Conservation (phyloP, 2,797 vertebrate species). For the Phylloscopus collybita region DNA sequence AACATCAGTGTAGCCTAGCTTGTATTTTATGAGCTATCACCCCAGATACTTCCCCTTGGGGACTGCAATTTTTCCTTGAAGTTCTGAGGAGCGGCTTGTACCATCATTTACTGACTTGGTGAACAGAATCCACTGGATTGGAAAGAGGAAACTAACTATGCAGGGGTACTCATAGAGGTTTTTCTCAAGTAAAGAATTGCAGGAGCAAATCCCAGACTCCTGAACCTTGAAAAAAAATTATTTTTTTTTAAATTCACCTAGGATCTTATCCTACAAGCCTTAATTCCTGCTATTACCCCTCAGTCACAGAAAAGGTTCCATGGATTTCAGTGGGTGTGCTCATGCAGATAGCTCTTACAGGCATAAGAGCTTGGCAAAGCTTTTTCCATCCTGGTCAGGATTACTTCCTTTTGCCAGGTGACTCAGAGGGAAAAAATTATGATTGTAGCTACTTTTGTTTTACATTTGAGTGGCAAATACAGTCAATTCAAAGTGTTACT, state of each 20-base stretch:
- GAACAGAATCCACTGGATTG: neutral
- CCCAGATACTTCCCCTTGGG: neutral
- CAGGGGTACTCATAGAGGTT: neutral
- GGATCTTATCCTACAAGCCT: conserved; percentile 14
- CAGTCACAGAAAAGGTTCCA: neutral
- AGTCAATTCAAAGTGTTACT: neutral
- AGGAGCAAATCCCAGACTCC: neutral
- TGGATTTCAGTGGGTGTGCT: neutral
- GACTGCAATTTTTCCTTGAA: neutral
- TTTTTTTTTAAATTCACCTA: neutral
- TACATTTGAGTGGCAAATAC: conserved; percentile 2
- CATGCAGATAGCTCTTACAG: neutral
- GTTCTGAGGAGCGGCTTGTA: neutral
- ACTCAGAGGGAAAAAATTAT: conserved; percentile 14
- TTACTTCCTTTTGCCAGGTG: neutral
- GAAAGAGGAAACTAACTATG: neutral
- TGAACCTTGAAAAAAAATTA: neutral
- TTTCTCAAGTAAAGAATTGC: neutral
- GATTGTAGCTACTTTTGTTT: conserved; percentile 44
- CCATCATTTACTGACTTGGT: neutral
- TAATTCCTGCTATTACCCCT: neutral
- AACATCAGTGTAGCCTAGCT: neutral
- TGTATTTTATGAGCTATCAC: neutral
- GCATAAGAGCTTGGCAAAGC: neutral
- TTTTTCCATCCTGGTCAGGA: neutral